These are phyloP conservation scores for Excalfactoria chinensis DNA, from an alignment of 2,113 vertebrate genomes.

Conservation along the genomic window DNA sequence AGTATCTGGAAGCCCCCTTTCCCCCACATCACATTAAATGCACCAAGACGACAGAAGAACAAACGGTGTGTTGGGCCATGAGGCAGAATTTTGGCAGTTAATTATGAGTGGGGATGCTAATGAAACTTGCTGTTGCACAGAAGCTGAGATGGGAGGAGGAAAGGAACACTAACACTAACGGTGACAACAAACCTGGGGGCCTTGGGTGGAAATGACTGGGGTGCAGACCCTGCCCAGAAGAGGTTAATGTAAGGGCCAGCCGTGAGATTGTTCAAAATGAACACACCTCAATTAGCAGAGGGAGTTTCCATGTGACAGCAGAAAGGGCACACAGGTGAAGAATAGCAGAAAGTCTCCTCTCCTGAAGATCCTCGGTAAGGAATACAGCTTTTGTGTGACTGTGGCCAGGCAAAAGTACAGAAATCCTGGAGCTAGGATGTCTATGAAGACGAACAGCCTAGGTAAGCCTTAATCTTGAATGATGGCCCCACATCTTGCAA, in stretches of 20 bases:
- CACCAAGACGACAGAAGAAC: background rate
- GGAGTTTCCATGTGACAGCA: background rate
- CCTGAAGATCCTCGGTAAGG: background rate
- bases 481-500: background rate
- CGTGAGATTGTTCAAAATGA: background rate
- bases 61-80: accelerated
- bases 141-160: background rate
- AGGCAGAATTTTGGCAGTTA: background rate
- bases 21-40: background rate
- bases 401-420: background rate
- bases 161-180: background rate
- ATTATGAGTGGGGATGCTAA: background rate
- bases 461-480: background rate
- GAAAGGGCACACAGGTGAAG: background rate
- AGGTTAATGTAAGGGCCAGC: accelerated
- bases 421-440: background rate
- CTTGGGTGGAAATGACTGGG: accelerated
- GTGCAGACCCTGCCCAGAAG: background rate
- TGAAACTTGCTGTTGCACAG: background rate
- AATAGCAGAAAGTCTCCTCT: background rate
- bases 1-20: background rate
- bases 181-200: accelerated
- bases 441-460: background rate
- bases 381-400: background rate
- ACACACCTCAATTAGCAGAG: accelerated